phyloP scores from a whole-genome alignment of 2,113 vertebrate species.

The Anas platyrhynchos region DNA sequence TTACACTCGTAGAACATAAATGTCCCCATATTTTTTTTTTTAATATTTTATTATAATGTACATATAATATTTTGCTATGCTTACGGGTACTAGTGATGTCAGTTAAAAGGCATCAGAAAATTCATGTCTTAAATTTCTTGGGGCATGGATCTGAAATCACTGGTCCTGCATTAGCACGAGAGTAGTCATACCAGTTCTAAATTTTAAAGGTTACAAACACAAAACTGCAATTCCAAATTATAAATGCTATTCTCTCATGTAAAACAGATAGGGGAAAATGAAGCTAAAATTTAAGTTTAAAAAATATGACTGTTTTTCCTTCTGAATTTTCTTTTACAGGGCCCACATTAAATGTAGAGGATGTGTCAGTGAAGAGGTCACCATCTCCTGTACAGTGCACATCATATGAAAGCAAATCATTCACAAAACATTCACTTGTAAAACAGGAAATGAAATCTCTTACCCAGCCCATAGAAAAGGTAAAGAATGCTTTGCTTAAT shows the following conservation, averaged over 20 bases:
- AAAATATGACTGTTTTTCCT: not conserved
- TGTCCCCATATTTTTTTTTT: not conserved
- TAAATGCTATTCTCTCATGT: not conserved
- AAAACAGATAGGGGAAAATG: not conserved
- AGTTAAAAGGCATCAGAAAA: not conserved
- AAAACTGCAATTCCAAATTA: not conserved
- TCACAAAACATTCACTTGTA: not conserved
- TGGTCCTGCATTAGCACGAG: not conserved
- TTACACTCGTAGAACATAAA: not conserved
- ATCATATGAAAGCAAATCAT: not conserved
- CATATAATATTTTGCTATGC: not conserved
- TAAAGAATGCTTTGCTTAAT: not conserved
- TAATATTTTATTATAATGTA: not conserved
- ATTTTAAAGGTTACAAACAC: not conserved
- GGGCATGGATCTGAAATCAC: not conserved
- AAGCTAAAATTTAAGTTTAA: not conserved
- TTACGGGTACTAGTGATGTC: not conserved
- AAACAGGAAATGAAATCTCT: not conserved
- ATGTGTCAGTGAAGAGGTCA: not conserved
- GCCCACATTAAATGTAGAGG: not conserved
- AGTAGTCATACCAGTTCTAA: not conserved
- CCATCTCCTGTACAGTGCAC: not conserved
- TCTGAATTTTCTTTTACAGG: slow-evolving; percentile 51
- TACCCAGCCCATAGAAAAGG: slow-evolving; percentile 14
- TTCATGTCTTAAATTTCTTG: not conserved